Evolutionary conservation across 2,888 invertebrate species (phyloP).

Genomic region (Cantharis flavilabris): DNA sequence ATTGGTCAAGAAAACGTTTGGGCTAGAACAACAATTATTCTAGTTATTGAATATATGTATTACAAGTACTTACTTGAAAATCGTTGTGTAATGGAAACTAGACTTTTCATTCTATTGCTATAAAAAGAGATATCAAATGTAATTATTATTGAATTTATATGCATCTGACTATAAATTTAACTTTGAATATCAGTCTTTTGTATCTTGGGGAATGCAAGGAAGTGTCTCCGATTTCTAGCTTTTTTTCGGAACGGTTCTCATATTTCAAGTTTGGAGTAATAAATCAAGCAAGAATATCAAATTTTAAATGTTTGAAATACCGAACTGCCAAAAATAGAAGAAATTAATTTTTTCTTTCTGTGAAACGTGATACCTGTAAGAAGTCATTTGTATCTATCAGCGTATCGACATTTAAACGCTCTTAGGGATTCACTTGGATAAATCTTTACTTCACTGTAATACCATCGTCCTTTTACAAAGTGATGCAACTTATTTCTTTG

Average conservation of each 20-base stretch:
- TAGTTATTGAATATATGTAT: no score
- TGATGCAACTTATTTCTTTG: conserved; percentile 24
- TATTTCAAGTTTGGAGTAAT: background rate
- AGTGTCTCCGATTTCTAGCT: background rate
- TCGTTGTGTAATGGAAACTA: no score
- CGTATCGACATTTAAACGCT: conserved; percentile 22
- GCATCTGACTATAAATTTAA: no score
- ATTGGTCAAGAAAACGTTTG: no score
- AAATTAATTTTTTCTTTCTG: background rate
- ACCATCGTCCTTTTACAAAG: conserved; percentile 12
- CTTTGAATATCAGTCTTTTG: background rate
- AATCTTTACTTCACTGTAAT: conserved; percentile 18
- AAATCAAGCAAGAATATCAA: background rate
- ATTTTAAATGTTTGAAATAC: background rate
- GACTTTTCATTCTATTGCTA: no score
- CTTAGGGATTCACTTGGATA: conserved; percentile 14
- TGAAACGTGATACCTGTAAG: conserved; percentile 11
- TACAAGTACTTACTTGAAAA: no score
- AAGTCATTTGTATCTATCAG: conserved; percentile 23
- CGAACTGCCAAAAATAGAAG: background rate
- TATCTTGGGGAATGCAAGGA: background rate
- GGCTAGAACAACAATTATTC: no score
- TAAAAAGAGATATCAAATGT: no score
- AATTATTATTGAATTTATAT: no score
- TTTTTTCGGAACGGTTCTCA: background rate